Conservation (phyloP, 2,888 invertebrate genomes). For the Eilema sororculum region DNA sequence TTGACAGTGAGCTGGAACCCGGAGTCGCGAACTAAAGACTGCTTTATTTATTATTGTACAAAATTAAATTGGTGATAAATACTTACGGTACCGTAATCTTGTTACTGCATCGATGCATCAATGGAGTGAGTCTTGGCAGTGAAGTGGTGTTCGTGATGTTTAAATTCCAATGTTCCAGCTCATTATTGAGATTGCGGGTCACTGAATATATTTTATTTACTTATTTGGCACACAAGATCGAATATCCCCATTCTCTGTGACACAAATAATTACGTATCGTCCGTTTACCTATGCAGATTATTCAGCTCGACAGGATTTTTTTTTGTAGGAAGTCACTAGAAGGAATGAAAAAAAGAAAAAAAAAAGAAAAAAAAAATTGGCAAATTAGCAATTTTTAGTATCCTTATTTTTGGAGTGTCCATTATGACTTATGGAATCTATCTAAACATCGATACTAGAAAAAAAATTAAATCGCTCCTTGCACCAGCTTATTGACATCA, state of each 20-base stretch:
- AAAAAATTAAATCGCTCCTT: too few relatives aligned
- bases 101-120: constrained; percentile 74
- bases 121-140: constrained; percentile 51
- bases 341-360: too few relatives aligned
- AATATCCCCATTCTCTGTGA: too few relatives aligned
- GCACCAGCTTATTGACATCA: too few relatives aligned
- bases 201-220: constrained; percentile 1
- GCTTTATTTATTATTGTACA: constrained; percentile 64
- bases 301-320: too few relatives aligned
- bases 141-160: constrained; percentile 21
- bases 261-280: too few relatives aligned
- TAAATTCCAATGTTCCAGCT: constrained; percentile 9
- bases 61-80: constrained; percentile 73
- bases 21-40: constrained; percentile 61
- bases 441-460: not conserved
- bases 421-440: too few relatives aligned
- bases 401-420: too few relatives aligned
- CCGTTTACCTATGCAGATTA: too few relatives aligned
- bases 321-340: too few relatives aligned
- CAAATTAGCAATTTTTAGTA: too few relatives aligned
- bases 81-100: constrained; percentile 71
- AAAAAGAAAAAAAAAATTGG: too few relatives aligned
- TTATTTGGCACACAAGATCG: not conserved
- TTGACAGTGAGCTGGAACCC: constrained; percentile 57
- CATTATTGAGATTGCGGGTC: not conserved